These are phyloP conservation scores for Acheta domesticus DNA, from an alignment of 2,888 invertebrate species.

Conservation along the genomic window DNA sequence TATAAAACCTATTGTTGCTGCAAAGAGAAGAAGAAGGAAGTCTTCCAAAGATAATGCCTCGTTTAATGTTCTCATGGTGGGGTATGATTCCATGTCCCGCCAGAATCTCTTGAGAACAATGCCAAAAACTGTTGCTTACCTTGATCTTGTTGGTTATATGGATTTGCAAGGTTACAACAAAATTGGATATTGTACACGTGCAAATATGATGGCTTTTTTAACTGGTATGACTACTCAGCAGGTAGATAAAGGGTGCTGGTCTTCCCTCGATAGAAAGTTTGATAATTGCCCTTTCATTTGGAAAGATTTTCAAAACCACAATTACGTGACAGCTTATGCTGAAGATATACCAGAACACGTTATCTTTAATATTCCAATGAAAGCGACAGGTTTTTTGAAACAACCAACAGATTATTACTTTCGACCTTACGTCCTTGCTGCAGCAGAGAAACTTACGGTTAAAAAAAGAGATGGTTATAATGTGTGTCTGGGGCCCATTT, in stretches of 20 bases:
- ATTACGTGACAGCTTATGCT: slow-evolving; percentile 75
- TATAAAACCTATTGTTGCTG: slow-evolving; percentile 25
- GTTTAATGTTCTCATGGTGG: slow-evolving; percentile 46
- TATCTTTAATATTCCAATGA: slow-evolving; percentile 63
- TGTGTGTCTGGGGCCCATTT: slow-evolving; percentile 59
- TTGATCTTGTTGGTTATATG: slow-evolving; percentile 46
- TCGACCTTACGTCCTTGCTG: slow-evolving; percentile 63
- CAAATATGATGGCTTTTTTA: slow-evolving; percentile 80
- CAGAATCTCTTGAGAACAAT: slow-evolving; percentile 48
- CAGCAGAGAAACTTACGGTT: slow-evolving; percentile 46
- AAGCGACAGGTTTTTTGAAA: slow-evolving; percentile 59
- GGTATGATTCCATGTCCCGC: slow-evolving; percentile 48
- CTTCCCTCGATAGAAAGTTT: slow-evolving; percentile 46
- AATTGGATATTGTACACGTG: slow-evolving; percentile 79
- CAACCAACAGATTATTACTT: slow-evolving; percentile 81
- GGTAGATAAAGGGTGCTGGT: slow-evolving; percentile 40
- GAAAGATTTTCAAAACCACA: slow-evolving; percentile 65
- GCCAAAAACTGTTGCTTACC: slow-evolving; percentile 44
- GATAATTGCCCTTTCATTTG: slow-evolving; percentile 75
- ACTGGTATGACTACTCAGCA: slow-evolving; percentile 59
- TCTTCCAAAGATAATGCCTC: not conserved
- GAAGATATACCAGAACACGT: slow-evolving; percentile 71
- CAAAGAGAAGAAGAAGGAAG: slow-evolving; percentile 19
- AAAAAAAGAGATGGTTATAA: slow-evolving; percentile 40
- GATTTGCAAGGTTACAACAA: slow-evolving; percentile 50